Evolutionary conservation across 2,888 invertebrate genomes (phyloP), one percentile per base, ranked within the genome.

Genomic region (Leptopterna dolabrata): DNA sequence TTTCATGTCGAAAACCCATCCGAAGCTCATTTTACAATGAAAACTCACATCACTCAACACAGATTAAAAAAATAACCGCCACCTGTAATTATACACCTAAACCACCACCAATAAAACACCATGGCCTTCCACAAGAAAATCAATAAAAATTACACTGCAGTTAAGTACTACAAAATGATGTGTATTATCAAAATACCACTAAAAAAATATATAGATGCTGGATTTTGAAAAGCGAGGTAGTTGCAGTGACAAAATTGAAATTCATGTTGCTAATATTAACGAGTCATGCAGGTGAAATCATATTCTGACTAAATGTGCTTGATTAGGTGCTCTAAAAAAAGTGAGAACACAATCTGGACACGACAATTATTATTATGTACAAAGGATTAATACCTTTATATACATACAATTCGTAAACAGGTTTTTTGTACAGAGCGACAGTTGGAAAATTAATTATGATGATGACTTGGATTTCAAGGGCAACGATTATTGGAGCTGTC

Each of bases 71-170:
- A 30, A 73, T 36, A 73, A 73, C 73, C 73, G 41, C 73, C 73
- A 73, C 73, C 73, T 73, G 73, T 16, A 73, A 73, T 36, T 73
- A 19, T 45, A 45, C 78, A 78, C 78, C 73, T 16, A 76, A 16
- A 78, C 78, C 78, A 78, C 78, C 78, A 78, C 78, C 78, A 78
- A 78, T 78, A 78, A 45, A 63, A 45, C 78, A 78, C 78, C 78
- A 78, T 78, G 45, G 78, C 78, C 78, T 78, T 78, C 78, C 78
- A 43, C 78, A 24, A 41, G 11, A 19, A 19, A 36, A 71, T 19
- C 27, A 27, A 4, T 71, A 9, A 30, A 16, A 36, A 30, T 41
- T 36, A 73, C 30, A 73, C 73, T 36, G 30, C 36, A 73, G 27
- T 73, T 73, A 73, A 73, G n/a, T n/a, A n/a, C 41, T 73, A 73